Evolutionary conservation across 1,140 invertebrate species (phyloP), one percentile per base, ranked within the genome.

Genomic region (Drosophila pseudoananassae): DNA sequence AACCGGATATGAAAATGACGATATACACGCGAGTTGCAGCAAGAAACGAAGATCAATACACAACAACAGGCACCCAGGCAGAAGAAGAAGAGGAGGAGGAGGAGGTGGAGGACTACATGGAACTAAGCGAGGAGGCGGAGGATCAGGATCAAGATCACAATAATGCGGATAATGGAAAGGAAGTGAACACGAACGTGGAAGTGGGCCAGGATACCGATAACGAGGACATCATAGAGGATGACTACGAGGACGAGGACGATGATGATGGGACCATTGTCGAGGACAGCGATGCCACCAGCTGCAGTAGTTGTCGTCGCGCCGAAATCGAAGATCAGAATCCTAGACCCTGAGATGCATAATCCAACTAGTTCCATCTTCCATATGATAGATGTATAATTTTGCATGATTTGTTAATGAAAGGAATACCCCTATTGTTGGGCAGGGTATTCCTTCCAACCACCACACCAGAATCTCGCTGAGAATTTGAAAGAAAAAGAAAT

Each of bases 231-330:
- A 8, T 29, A 20, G 55, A 55, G 20, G 20, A 20, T 20, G 20
- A 20, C 0, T 55, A 55, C n/a, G 66, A 14, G 2, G 57, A 68
- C 2, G 14, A 45, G 6, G 50, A 25, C 3, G 61, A 38, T 4
- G 57, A 68, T 1, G 82, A 77, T 52, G 81, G 53, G 8, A 82
- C 77, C 36, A 87, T 87, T 10, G 83, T 87, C 14, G 82, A 87
- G 52, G 82, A 87, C 17, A 87, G 82, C 65, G 82, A 87, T 87
- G 82, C 82, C 47, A 87, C 82, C 47, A 87, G 82, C 53, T 87
- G 82, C 49, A 87, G 82, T 25, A 87, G 82, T 55, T 87, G 82
- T 55, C 53, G 59, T 3, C 83, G 82, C 12, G 82, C 82, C 47
- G 81, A 87, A 23, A 8, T 66, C 7, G 82, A 87, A 14, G 78